Percentiles rank a stretch among this genome's conserved stretches.
Evolutionary conservation across 2,888 invertebrate species (phyloP).

Genomic region (Caenorhabditis afra): DNA sequence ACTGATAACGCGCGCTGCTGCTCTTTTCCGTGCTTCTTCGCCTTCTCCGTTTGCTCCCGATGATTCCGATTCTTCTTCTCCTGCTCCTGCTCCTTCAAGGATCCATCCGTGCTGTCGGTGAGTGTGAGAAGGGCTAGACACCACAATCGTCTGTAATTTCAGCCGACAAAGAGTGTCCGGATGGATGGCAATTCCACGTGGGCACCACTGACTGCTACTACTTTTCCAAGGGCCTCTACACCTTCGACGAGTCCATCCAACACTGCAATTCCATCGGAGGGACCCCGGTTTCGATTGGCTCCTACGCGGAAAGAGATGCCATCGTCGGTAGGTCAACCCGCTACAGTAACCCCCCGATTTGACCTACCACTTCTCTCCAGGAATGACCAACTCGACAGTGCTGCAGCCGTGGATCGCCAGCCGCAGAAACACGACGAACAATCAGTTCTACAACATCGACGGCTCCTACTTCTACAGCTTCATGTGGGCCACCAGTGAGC

Average conservation of each 20-base stretch:
- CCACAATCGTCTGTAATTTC: neutral
- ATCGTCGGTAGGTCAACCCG: constrained; percentile 3
- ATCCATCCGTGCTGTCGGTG: too few relatives aligned
- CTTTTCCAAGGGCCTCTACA: constrained; percentile 27
- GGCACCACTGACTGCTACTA: constrained; percentile 26
- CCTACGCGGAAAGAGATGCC: constrained; percentile 25
- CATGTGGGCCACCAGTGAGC: constrained; percentile 47
- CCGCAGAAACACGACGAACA: constrained; percentile 36
- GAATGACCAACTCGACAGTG: constrained; percentile 18
- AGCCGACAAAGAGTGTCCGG: constrained; percentile 42
- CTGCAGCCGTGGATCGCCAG: constrained; percentile 47
- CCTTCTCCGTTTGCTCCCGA: constrained; percentile 2
- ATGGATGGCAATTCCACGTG: constrained; percentile 35
- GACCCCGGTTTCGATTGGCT: constrained; percentile 20
- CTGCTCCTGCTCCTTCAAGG: neutral
- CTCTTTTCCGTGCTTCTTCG: neutral
- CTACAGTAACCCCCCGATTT: neutral
- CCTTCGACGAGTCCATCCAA: constrained; percentile 39
- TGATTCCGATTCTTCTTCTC: neutral
- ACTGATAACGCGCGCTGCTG: neutral
- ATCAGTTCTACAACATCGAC: constrained; percentile 44
- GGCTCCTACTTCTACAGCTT: constrained; percentile 31
- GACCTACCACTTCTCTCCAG: too few relatives aligned
- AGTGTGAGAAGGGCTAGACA: too few relatives aligned
- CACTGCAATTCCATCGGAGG: constrained; percentile 45